Base-by-base conservation (phyloP, 2,888 invertebrate species). In the Drosophila mimetica region DNA sequence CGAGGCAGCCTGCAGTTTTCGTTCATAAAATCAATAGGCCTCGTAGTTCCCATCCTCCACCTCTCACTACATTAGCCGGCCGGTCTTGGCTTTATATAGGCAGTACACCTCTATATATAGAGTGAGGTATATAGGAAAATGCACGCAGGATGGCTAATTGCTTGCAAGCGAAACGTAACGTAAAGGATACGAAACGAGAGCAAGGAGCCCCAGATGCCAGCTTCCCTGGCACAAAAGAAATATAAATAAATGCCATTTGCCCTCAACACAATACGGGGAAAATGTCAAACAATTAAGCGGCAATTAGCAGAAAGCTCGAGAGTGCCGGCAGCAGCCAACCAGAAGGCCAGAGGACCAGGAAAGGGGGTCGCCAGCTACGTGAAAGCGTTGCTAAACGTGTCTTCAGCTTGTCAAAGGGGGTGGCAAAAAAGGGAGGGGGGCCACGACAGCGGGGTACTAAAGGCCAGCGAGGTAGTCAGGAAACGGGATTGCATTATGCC, bases 231-330 rank as follows among this genome's bases (percentile, higher is more conserved):
- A 70, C 72, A 70, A 71, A 70, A 71, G 52, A 63, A 57, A 69
- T 52, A 52, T 65, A 76, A 70, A 61, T 63, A 76, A 77, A 79
- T 48, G 53, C 57, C 58, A 63, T 50, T 52, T 47, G 57, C 34
- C 39, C 52, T 34, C 46, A 39, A 55, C 48, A 61, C 54, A 52
- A 66, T 65, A 64, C 54, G 47, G 64, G 51, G 61, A 74, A 73
- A 76, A 83, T 77, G 76, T 86, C 81, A 78, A 87, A 80, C 86
- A 89, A 86, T 86, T 87, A 89, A 80, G 83, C 80, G 77, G 89
- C 86, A 86, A 86, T 89, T 89, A 89, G 57, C 71, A 65, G 58
- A 70, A 76, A 81, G 75, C 76, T 80, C 81, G 72, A 44, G 63
- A 52, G 48, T 48, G 18, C 39, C 52, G 28, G 22, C 34, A 50